Evolutionary conservation across 2,113 vertebrate genomes (phyloP).

Genomic region (Larimichthys polyactis): DNA sequence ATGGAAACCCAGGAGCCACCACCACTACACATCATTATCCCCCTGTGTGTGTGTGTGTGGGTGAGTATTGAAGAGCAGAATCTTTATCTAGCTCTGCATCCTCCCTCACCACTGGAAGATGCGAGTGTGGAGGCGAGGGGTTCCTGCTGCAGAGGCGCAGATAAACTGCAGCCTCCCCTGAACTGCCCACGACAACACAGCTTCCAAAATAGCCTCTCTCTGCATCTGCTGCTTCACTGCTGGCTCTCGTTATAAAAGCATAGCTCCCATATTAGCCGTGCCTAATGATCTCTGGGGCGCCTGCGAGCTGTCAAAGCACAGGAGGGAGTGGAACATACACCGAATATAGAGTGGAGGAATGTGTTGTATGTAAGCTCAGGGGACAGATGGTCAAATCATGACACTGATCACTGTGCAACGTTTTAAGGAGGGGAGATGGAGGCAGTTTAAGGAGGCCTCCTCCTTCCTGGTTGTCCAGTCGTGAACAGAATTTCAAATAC

Average conservation of each 20-base stretch:
- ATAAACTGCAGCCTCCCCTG: slow-evolving; percentile 36
- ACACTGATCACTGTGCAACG: not conserved
- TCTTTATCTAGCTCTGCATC: slow-evolving; percentile 47
- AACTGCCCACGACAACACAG: slow-evolving; percentile 55
- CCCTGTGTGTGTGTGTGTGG: slow-evolving; percentile 15
- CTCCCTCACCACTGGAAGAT: slow-evolving; percentile 28
- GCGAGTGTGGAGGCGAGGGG: slow-evolving; percentile 45
- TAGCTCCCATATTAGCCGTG: slow-evolving; percentile 24
- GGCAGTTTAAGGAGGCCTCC: slow-evolving; percentile 1
- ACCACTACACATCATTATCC: slow-evolving; percentile 28
- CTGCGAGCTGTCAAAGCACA: slow-evolving; percentile 28
- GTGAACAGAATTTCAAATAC: slow-evolving; percentile 64
- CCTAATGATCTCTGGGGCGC: slow-evolving; percentile 27
- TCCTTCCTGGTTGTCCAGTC: slow-evolving; percentile 25
- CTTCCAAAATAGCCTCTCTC: slow-evolving; percentile 58
- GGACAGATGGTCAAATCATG: slow-evolving; percentile 29
- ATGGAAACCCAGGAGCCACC: slow-evolving; percentile 33
- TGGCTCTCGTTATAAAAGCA: slow-evolving; percentile 21
- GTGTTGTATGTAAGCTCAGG: not conserved
- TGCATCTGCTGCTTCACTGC: slow-evolving; percentile 14
- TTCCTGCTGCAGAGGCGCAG: slow-evolving; percentile 53
- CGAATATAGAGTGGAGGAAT: slow-evolving; percentile 24
- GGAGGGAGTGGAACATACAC: slow-evolving; percentile 2
- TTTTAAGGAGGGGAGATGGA: not conserved
- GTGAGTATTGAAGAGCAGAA: not conserved